Evolutionary conservation across 2,888 invertebrate genomes (phyloP).

Genomic region (Stegophylla sp.): DNA sequence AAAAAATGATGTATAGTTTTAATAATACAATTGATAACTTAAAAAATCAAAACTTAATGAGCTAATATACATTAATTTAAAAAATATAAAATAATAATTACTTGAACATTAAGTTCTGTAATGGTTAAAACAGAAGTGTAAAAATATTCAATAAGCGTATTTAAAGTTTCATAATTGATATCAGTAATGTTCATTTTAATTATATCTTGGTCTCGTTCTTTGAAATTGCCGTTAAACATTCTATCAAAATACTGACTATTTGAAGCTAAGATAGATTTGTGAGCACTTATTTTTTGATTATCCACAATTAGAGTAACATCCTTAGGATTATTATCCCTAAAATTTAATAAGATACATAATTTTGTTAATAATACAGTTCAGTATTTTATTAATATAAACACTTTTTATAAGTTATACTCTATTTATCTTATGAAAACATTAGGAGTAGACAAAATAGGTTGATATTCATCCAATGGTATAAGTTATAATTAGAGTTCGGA

Average conservation of each 20-base stretch:
- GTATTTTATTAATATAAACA: too few species aligned
- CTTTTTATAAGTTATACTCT: too few species aligned
- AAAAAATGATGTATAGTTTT: too few species aligned
- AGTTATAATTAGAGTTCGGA: too few species aligned
- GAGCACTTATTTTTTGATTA: constrained; percentile 30
- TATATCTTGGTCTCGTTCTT: constrained; percentile 39
- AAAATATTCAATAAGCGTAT: constrained; percentile 20
- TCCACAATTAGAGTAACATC: constrained; percentile 26
- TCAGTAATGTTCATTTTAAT: constrained; percentile 41
- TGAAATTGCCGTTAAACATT: constrained; percentile 42
- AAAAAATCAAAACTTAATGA: too few species aligned
- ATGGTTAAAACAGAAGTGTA: constrained; percentile 21
- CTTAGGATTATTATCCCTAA: not conserved
- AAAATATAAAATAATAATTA: not conserved
- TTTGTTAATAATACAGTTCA: too few species aligned
- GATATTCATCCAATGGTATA: too few species aligned
- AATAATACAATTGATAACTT: too few species aligned
- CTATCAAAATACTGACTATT: constrained; percentile 44
- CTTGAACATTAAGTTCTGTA: constrained; percentile 43
- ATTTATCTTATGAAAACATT: too few species aligned
- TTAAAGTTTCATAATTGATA: constrained; percentile 40
- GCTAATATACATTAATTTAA: not conserved
- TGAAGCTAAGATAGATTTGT: constrained; percentile 18
- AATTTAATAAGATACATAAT: constrained; percentile 10
- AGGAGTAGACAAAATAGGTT: too few species aligned